These are phyloP conservation scores for Neoaliturus tenellus DNA, from an alignment of 2,888 invertebrate species.

Conservation along the genomic window DNA sequence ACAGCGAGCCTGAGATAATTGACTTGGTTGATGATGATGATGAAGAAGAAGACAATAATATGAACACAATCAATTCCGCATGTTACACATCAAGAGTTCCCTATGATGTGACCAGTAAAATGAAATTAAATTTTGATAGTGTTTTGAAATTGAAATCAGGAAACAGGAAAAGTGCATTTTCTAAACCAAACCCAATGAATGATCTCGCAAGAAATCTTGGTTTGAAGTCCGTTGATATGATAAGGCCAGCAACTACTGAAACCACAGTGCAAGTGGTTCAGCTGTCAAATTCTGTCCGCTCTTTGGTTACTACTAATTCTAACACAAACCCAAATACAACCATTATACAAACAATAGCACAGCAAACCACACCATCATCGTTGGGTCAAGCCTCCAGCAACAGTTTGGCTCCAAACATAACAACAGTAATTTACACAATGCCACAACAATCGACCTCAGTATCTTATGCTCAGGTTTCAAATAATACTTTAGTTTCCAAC, in stretches of 20 bases:
- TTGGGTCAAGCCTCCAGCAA: neutral
- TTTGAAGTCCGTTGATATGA: constrained; percentile 77
- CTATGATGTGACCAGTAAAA: constrained; percentile 20
- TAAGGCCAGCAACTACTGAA: constrained; percentile 74
- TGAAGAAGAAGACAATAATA: constrained; percentile 30
- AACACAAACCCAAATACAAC: constrained; percentile 13
- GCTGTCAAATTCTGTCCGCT: constrained; percentile 70
- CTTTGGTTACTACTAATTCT: constrained; percentile 58
- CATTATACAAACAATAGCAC: constrained; percentile 5
- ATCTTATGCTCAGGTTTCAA: neutral
- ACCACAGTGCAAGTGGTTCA: constrained; percentile 78
- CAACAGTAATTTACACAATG: constrained; percentile 28
- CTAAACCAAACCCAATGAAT: constrained; percentile 25
- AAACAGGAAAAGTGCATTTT: constrained; percentile 41
- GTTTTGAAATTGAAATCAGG: constrained; percentile 10
- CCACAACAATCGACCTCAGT: constrained; percentile 20
- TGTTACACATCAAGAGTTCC: neutral
- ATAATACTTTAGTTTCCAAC: neutral
- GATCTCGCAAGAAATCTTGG: constrained; percentile 73
- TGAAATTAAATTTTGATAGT: constrained; percentile 33
- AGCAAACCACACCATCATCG: neutral
- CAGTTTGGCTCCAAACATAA: neutral
- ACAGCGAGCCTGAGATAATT: constrained; percentile 43
- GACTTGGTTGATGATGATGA: constrained; percentile 5
- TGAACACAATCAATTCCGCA: constrained; percentile 8